phyloP scores from a whole-genome alignment of 2,888 invertebrate genomes.

The Pinctada fucata region DNA sequence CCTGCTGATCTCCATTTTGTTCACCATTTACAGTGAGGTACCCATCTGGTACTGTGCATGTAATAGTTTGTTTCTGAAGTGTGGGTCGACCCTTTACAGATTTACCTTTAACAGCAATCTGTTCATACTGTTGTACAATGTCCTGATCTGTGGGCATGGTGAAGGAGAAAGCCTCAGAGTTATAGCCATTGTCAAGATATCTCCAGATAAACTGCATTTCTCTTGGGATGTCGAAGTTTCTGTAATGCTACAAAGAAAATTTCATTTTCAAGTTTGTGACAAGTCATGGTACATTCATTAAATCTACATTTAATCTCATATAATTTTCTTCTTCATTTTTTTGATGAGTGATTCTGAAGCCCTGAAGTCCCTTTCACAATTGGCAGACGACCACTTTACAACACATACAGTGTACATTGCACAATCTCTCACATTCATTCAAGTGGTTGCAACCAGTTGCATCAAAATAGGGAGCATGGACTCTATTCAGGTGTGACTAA shows the following conservation, averaged over 20 bases:
- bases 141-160: conserved; percentile 99
- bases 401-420: too few species aligned
- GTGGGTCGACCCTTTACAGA: conserved; percentile 43
- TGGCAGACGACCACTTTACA: too few species aligned
- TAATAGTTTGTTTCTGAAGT: conserved; percentile 96
- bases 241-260: conserved; percentile 65
- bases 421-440: too few species aligned
- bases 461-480: too few species aligned
- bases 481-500: too few species aligned
- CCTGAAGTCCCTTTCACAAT: too few species aligned
- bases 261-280: too few species aligned
- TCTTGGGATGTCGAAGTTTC: conserved; percentile 81
- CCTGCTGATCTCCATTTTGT: background rate
- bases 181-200: conserved; percentile 99
- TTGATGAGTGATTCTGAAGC: too few species aligned
- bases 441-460: too few species aligned
- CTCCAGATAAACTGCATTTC: conserved; percentile 92
- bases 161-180: conserved; percentile 97
- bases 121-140: conserved; percentile 95
- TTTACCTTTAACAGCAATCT: conserved; percentile 50
- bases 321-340: too few species aligned
- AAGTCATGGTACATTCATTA: too few species aligned
- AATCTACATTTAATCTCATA: too few species aligned
- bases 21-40: conserved; percentile 17
- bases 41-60: conserved; percentile 86